Evolutionary conservation across 2,113 vertebrate species (phyloP).

Genomic region (Mesembrinibis cayennensis): DNA sequence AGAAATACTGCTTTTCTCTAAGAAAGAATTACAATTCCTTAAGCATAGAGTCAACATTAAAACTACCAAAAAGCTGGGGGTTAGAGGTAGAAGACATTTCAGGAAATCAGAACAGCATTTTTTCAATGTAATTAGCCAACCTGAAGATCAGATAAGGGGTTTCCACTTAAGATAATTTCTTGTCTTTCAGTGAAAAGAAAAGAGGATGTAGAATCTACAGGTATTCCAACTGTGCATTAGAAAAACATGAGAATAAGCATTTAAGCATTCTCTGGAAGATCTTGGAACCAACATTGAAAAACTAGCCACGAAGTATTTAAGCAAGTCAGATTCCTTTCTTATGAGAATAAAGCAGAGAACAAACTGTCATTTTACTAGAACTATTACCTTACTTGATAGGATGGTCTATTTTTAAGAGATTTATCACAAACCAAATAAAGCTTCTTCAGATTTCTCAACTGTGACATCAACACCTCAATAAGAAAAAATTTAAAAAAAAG

Average conservation of each 20-base stretch:
- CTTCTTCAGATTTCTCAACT: background rate
- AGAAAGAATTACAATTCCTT: background rate
- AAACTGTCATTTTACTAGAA: background rate
- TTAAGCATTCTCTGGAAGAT: background rate
- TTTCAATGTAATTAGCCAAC: background rate
- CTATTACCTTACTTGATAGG: background rate
- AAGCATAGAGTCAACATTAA: background rate
- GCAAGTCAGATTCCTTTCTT: background rate
- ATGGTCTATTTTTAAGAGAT: background rate
- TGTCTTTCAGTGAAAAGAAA: background rate
- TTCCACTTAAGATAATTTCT: background rate
- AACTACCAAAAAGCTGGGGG: background rate
- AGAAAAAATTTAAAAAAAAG: background rate
- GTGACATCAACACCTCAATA: background rate
- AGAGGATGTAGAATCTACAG: background rate
- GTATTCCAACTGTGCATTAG: background rate
- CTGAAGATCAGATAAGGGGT: background rate
- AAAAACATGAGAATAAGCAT: background rate
- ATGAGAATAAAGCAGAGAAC: background rate
- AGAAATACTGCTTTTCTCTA: background rate
- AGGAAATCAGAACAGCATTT: background rate
- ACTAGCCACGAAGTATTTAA: background rate
- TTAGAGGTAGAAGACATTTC: background rate
- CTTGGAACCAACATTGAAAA: background rate
- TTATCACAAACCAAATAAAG: background rate